Base-by-base conservation (phyloP, 53 echinoderm and acorn worm species). In the Echinometra lucunter region DNA sequence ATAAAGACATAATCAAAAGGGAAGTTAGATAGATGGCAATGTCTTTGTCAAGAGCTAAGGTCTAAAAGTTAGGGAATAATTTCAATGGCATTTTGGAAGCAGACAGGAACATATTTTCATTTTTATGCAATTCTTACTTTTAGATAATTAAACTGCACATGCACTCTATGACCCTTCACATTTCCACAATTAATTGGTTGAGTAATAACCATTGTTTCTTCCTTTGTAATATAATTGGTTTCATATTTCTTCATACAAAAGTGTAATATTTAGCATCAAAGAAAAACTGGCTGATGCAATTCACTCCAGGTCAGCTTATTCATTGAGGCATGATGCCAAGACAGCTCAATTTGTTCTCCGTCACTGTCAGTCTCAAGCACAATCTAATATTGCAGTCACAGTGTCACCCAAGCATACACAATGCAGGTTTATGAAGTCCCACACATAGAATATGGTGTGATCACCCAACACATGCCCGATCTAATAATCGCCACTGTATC, bases 381-480 rank as follows among this genome's bases (percentile, higher is more conserved):
- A 85, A 85, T 85, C 85, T 85, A 85, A 85, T 47, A 47, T 47
- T 60, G 89, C 89, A 89, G 58, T 58, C 89, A 58, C 9, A 57
- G 89, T 89, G 89, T 60, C 25, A 89, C 17, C 60, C 58, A 60
- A 58, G 34, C 89, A 89, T 58, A 34, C 63, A 89, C 89, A 89
- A 88, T 58, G 25, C 58, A 57, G 60, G 58, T 89, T 89, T 60
- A 89, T 89, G 58, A 89, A 89, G 89, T 58, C 60, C 89, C 89
- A 89, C 89, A 89, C 60, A 89, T 89, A 89, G 89, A 89, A 60
- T 89, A 89, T 89, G 89, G 89, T 89, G 89, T 89, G 89, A 57
- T 60, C 60, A 89, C 18, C 89, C 60, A 89, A 89, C 89, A 89
- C 89, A 89, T 89, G 60, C 89, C 60, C 89, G 60, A 89, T 89